phyloP scores from a whole-genome alignment of 2,797 vertebrate species.

The Sandelia bainsii region DNA sequence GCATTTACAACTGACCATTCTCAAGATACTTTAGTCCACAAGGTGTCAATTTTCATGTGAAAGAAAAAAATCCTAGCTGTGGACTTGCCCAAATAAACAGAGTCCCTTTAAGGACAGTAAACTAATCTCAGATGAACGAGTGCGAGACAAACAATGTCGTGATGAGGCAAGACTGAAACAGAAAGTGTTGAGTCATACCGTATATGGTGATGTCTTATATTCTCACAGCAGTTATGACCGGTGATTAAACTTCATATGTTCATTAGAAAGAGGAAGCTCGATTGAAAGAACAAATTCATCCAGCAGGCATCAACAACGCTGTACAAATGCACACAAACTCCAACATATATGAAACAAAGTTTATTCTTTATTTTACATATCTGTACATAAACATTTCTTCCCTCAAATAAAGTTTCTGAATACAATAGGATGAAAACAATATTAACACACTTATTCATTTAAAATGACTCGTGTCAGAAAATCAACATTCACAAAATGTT shows the following conservation, averaged over 20 bases:
- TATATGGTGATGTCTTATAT: not conserved
- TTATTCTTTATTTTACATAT: slow-evolving; percentile 99
- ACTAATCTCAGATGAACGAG: not conserved
- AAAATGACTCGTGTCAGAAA: slow-evolving; percentile 92
- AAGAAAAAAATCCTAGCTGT: slow-evolving; percentile 24
- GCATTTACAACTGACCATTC: not conserved
- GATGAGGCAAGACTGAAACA: slow-evolving; percentile 47
- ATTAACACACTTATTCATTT: slow-evolving; percentile 96
- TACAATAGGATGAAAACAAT: slow-evolving; percentile 92
- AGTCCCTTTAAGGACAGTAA: slow-evolving; percentile 14
- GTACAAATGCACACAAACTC: slow-evolving; percentile 13
- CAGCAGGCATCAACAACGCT: not conserved
- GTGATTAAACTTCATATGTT: slow-evolving; percentile 12
- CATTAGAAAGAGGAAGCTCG: slow-evolving; percentile 53
- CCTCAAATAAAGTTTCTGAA: slow-evolving; percentile 93
- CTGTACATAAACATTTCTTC: slow-evolving; percentile 97
- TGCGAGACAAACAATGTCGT: slow-evolving; percentile 15
- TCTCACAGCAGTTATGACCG: not conserved
- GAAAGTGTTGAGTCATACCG: slow-evolving; percentile 51
- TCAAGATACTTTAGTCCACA: not conserved
- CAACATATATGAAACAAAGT: slow-evolving; percentile 96
- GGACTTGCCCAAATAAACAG: slow-evolving; percentile 36
- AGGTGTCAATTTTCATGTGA: slow-evolving; percentile 12
- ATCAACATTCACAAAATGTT: slow-evolving; percentile 99
- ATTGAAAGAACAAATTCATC: not conserved